Evolutionary conservation across 2,888 invertebrate species (phyloP), one percentile per base, ranked within the genome.

Genomic region (Diloba caeruleocephala): DNA sequence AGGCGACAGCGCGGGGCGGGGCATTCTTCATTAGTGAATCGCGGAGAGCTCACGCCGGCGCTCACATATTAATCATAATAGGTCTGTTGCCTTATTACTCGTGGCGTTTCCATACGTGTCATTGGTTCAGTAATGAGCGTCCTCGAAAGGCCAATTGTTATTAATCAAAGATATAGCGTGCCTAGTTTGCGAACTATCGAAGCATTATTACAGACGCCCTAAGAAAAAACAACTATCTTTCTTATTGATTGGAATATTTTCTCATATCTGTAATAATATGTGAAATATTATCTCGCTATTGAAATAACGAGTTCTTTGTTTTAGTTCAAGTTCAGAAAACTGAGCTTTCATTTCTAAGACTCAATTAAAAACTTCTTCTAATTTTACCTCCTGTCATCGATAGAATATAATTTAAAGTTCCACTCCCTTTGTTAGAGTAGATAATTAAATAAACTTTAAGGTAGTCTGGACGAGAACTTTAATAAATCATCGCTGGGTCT

Each of bases 1-100:
- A 65, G 53, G 70, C 68, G 76, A 78, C 76, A 65, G 69, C 55
- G 73, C 54, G 71, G 79, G 76, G 76, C 66, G 76, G 71, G 79
- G 78, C 83, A 86, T 87, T 88, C 87, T 84, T 88, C 87, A 87
- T 89, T 87, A 88, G 79, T 65, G 62, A 69, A 71, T 77, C 76
- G 75, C 60, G 71, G 68, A 76, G 79, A 79, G 78, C 78, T 70
- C 80, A 81, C 74, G 85, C 84, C 81, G 81, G 60, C 74, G 63
- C 59, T 59, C 71, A 72, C 66, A 71, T 82, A 87, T 88, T 87
- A 88, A 88, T 88, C 84, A 87, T 83, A 79, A 79, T 70, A 78
- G 74, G 68, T 76, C 57, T 57, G 69, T 62, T 57, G 67, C 62
- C 68, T 76, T 79, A 79, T 79, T 76, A 68, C 75, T 72, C 68